These are phyloP conservation scores for Felis catus DNA, from an alignment of 2,113 vertebrate species.

Conservation along the genomic window F.catus_Fca126_mat1.0 CM031423.1:67247501-67248000, in stretches of 20 bases:
- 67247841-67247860: neutral
- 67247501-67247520: constrained; percentile 7
- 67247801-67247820: neutral
- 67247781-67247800: neutral
- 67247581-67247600: constrained; percentile 51
- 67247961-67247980: neutral
- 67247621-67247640: constrained; percentile 76
- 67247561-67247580: constrained; percentile 27
- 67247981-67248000: neutral
- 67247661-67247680: constrained; percentile 42
- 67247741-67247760: neutral
- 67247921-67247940: neutral
- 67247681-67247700: neutral
- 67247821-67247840: neutral
- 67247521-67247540: constrained; percentile 68
- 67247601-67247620: constrained; percentile 62
- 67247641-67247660: constrained; percentile 80
- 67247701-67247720: neutral
- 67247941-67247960: neutral
- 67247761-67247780: neutral
- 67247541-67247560: constrained; percentile 77
- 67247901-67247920: neutral
- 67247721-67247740: neutral
- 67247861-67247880: neutral
- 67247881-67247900: neutral